Percentiles rank a stretch among this genome's conserved stretches.
These are phyloP conservation scores for Petaurus breviceps DNA, from an alignment of 2,113 vertebrate genomes.

Conservation along the genomic window DNA sequence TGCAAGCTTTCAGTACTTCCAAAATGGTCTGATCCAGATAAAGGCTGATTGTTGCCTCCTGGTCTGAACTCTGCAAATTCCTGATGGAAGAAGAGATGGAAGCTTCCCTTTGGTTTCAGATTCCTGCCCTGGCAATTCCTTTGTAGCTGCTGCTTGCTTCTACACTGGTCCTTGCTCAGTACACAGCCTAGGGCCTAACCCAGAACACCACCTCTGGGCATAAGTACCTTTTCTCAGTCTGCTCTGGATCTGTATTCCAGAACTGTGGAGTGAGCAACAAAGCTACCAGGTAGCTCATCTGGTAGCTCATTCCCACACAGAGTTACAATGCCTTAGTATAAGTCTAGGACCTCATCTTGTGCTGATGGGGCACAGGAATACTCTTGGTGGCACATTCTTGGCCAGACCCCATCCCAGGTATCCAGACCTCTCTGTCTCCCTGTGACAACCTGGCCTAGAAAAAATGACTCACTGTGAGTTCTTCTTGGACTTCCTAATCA, in stretches of 20 bases:
- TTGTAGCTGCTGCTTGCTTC: neutral
- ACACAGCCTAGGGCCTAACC: neutral
- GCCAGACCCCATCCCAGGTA: neutral
- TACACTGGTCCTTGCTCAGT: neutral
- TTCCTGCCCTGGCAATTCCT: neutral
- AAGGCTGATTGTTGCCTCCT: neutral
- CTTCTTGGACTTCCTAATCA: neutral
- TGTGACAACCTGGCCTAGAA: neutral
- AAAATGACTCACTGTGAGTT: neutral
- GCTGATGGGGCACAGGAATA: neutral
- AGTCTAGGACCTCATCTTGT: neutral
- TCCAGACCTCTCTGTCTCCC: neutral
- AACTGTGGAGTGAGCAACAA: neutral
- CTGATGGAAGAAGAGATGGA: no score
- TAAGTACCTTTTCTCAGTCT: neutral
- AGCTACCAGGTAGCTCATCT: neutral
- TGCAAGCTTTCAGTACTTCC: neutral
- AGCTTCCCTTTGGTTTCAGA: neutral
- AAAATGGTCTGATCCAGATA: neutral
- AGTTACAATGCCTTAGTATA: neutral
- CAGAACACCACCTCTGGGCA: neutral
- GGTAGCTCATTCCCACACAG: neutral
- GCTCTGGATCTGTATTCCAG: neutral
- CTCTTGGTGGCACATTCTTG: neutral
- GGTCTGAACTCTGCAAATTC: no score